Base-by-base conservation (phyloP, 2,888 invertebrate species). In the Andrena camellia region DNA sequence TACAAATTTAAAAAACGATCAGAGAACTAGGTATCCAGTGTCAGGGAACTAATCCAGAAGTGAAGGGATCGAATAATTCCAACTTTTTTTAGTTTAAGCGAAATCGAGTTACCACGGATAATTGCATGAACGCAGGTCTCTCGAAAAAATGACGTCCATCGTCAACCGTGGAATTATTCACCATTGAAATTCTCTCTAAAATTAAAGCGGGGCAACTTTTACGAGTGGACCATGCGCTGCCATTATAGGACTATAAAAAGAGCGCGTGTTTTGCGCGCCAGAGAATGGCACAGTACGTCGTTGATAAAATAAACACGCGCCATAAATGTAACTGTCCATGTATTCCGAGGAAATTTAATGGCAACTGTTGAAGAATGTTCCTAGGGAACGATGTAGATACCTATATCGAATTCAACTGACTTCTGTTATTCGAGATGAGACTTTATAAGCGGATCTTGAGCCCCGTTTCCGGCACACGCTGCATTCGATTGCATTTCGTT, bases 171-270 rank as follows among this genome's bases (percentile, higher is more conserved):
- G 42, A 59, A 59, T 42, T 69, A 23, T 68, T 68, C 57, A 68
- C 17, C 33, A 20, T 10, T 13, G 35, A 2, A 10, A 10, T 10
- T 17, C 35, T 4, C 13, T 17, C 42, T 42, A 17, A 42, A 42
- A 42, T 42, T 23, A 23, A 20, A 26, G 13, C 48, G 10, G 10
- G 13, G 48, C 10, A 59, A 74, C 31, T 68, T 74, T 59, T 74
- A 74, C 42, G 69, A 59, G 17, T 20, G 2, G 5, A 23, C 31
- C 69, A 23, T 31, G 17, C 26, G 63, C 42, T 29, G 20, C n/a
- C 31, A 68, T 42, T 33, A 31, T 35, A 20, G 7, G 7, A 31
- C 2, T 31, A 23, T 31, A 31, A 59, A 59, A 54, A 68, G 48
- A 13, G n/a, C 17, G 31, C 23, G 42, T 6, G 6, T 13, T 68